These are phyloP conservation scores for Anolis sagrei DNA, from an alignment of 2,113 vertebrate genomes.

Conservation along the genomic window DNA sequence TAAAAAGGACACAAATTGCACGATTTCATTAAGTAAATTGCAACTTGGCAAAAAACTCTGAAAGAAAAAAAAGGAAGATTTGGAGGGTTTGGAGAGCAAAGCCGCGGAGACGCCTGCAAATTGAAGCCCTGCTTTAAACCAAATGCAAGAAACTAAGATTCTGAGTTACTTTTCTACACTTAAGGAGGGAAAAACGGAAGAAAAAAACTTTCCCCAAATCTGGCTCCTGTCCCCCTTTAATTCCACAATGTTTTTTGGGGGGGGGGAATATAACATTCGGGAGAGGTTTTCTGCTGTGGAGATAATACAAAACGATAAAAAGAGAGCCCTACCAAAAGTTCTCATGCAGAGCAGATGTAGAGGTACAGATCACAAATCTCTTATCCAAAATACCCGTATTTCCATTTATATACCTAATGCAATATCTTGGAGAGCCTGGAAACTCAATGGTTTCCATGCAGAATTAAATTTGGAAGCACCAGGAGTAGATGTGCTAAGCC, in stretches of 20 bases:
- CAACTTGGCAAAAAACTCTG: conserved; percentile 95
- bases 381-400: too few species aligned
- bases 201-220: conserved; percentile 58
- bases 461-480: too few species aligned
- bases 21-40: conserved; percentile 99
- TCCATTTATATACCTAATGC: too few species aligned
- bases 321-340: fast-evolving
- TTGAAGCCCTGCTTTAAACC: conserved; percentile 97
- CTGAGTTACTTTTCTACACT: conserved; percentile 53
- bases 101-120: conserved; percentile 95
- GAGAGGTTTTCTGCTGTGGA: conserved; percentile 59
- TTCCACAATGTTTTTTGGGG: conserved; percentile 63
- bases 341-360: too few species aligned
- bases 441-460: too few species aligned
- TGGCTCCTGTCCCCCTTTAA: conserved; percentile 27
- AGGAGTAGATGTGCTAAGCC: too few species aligned
- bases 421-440: too few species aligned
- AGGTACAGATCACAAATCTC: too few species aligned
- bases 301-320: not conserved
- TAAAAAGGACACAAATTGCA: conserved; percentile 95
- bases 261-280: conserved; percentile 56
- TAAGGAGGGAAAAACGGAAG: conserved; percentile 69
- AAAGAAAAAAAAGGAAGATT: conserved; percentile 77
- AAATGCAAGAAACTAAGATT: conserved; percentile 80
- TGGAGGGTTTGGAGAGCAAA: conserved; percentile 76